Evolutionary conservation across 2,113 vertebrate species (phyloP).

Genomic region (Murina feae): DNA sequence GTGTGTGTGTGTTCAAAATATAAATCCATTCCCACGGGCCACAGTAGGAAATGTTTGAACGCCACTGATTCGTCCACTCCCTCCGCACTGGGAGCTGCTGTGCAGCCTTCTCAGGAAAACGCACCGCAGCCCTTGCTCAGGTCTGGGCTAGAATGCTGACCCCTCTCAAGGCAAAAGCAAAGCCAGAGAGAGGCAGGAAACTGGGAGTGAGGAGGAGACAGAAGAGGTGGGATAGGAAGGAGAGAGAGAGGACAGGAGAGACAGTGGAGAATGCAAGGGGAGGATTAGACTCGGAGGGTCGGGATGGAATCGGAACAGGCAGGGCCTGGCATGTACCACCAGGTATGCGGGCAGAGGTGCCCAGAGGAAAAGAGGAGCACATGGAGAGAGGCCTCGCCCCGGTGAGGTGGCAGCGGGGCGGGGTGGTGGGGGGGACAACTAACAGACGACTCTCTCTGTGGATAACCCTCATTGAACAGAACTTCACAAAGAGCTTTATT

Average conservation of each 20-base stretch:
- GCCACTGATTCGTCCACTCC: background rate
- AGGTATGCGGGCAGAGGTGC: background rate
- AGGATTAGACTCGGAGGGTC: background rate
- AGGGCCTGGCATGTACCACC: no score
- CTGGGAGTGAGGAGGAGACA: background rate
- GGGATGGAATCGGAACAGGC: background rate
- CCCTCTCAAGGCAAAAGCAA: background rate
- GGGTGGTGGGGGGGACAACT: background rate
- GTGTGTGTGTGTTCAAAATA: background rate
- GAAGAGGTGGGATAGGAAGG: no score
- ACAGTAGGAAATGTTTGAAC: conserved; percentile 17
- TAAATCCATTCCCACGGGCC: background rate
- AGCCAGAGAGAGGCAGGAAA: background rate
- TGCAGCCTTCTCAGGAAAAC: background rate
- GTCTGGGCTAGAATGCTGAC: background rate
- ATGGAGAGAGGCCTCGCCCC: background rate
- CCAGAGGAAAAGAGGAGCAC: background rate
- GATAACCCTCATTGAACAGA: conserved; percentile 33
- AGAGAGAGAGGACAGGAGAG: background rate
- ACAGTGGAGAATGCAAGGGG: background rate
- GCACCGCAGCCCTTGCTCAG: background rate
- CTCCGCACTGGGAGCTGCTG: background rate
- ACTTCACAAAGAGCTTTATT: conserved; percentile 40
- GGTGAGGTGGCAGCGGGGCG: background rate
- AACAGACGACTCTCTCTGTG: background rate